Conservation (phyloP, 2,888 invertebrate species). For the Exephanes ischioxanthus region DNA sequence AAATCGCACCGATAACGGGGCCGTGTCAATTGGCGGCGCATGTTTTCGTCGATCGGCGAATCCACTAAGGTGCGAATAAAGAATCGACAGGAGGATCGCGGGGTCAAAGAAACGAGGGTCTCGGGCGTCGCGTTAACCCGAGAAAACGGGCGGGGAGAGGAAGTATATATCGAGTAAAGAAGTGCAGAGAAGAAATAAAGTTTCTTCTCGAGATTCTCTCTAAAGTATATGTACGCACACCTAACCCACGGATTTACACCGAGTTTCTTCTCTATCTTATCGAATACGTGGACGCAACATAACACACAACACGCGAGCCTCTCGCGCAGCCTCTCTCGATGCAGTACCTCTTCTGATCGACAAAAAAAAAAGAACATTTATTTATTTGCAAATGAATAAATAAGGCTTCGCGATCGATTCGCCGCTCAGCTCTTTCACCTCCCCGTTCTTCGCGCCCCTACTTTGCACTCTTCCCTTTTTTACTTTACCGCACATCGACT, state of each 20-base stretch:
- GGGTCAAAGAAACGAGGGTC: constrained; percentile 14
- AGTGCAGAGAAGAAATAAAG: constrained; percentile 63
- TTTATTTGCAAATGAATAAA: constrained; percentile 84
- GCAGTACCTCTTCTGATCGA: constrained; percentile 58
- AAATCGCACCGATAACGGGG: background rate
- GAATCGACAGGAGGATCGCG: constrained; percentile 43
- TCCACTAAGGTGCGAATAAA: background rate
- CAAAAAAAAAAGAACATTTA: constrained; percentile 73
- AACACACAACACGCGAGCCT: constrained; percentile 62
- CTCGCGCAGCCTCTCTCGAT: constrained; percentile 30
- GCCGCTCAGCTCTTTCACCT: constrained; percentile 64
- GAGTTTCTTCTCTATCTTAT: constrained; percentile 79
- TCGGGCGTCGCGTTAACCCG: background rate
- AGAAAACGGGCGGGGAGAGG: constrained; percentile 23
- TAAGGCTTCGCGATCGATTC: constrained; percentile 82
- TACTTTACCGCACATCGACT: background rate
- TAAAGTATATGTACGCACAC: constrained; percentile 22
- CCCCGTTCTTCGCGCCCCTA: constrained; percentile 31
- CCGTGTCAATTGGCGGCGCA: constrained; percentile 12
- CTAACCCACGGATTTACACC: constrained; percentile 68
- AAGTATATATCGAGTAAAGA: constrained; percentile 58
- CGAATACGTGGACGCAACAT: constrained; percentile 76
- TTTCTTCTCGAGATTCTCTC: constrained; percentile 34
- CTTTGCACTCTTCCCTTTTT: background rate
- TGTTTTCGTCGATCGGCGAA: constrained; percentile 32